Conservation (phyloP, 2,113 vertebrate species). For the Reinhardtius hippoglossoides region DNA sequence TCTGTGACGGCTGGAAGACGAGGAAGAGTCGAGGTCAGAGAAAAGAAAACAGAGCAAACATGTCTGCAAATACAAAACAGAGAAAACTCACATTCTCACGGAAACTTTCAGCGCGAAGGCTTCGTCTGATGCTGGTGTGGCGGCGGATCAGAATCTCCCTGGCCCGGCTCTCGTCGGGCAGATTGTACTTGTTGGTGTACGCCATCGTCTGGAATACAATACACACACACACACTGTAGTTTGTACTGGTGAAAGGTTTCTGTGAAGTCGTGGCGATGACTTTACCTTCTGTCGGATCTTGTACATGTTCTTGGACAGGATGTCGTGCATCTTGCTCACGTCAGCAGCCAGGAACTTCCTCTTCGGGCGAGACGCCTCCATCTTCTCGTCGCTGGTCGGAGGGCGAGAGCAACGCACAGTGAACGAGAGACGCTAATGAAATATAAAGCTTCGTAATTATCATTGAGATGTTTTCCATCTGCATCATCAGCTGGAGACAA, state of each 20-base stretch:
- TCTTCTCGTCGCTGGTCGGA: slow-evolving; percentile 75
- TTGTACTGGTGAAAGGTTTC: neutral
- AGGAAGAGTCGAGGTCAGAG: neutral
- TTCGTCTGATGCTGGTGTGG: slow-evolving; percentile 88
- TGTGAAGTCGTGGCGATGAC: slow-evolving; percentile 41
- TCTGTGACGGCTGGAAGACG: slow-evolving; percentile 28
- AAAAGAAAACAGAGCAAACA: neutral
- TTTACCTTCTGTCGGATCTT: slow-evolving; percentile 90
- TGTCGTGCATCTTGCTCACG: slow-evolving; percentile 89
- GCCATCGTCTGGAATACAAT: slow-evolving; percentile 84
- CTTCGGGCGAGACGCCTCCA: slow-evolving; percentile 80
- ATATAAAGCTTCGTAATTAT: slow-evolving; percentile 5
- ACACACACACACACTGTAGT: neutral
- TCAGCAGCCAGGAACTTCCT: slow-evolving; percentile 85
- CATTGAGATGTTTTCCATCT: neutral
- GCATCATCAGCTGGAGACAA: slow-evolving; percentile 22
- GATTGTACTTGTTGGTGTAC: slow-evolving; percentile 88
- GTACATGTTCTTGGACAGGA: slow-evolving; percentile 94
- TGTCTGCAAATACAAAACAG: neutral
- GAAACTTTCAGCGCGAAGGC: slow-evolving; percentile 83
- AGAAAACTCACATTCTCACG: slow-evolving; percentile 30
- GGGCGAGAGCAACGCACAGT: slow-evolving; percentile 6
- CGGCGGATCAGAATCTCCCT: slow-evolving; percentile 94
- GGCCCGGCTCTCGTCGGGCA: slow-evolving; percentile 85
- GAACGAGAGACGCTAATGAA: slow-evolving; percentile 1